Percentiles rank a stretch among this genome's conserved stretches.
Evolutionary conservation across 2,113 vertebrate species (phyloP).

Genomic region (Cygnus atratus): DNA sequence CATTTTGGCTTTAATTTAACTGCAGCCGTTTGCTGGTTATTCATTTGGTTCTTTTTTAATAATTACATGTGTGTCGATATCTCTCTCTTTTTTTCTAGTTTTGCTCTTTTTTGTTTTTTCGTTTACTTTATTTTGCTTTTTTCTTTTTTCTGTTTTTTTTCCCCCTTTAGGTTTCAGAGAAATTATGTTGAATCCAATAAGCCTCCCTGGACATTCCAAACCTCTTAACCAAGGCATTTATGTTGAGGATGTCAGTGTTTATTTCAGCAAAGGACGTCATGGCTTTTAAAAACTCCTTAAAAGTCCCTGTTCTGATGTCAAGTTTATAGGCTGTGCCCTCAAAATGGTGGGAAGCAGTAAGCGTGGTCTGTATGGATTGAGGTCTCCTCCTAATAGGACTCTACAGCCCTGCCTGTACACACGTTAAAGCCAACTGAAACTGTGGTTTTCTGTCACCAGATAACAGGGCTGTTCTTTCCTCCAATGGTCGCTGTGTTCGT

Average conservation of each 20-base stretch:
- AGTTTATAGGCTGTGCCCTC: constrained; percentile 81
- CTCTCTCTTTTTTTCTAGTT: constrained; percentile 80
- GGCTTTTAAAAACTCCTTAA: constrained; percentile 85
- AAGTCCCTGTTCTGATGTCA: constrained; percentile 80
- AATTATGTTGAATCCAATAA: constrained; percentile 90
- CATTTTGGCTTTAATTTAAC: constrained; percentile 58
- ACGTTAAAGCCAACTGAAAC: constrained; percentile 63
- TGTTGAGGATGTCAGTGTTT: constrained; percentile 89
- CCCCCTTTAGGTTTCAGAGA: constrained; percentile 89
- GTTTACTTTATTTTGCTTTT: constrained; percentile 83
- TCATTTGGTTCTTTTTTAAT: constrained; percentile 71
- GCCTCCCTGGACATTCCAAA: constrained; percentile 87
- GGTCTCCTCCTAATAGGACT: constrained; percentile 76
- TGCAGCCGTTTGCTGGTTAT: constrained; percentile 56
- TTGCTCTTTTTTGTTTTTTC: constrained; percentile 78
- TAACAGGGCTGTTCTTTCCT: constrained; percentile 75
- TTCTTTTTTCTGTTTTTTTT: constrained; percentile 79
- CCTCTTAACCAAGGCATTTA: constrained; percentile 88
- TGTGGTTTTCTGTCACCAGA: constrained; percentile 72
- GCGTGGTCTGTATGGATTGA: constrained; percentile 76
- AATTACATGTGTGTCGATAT: constrained; percentile 60
- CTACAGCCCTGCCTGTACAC: constrained; percentile 71
- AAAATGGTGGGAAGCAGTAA: constrained; percentile 79
- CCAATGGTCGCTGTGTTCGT: constrained; percentile 75
- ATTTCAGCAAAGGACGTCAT: constrained; percentile 90